Evolutionary conservation across 2,797 vertebrate genomes (phyloP), one percentile per base, ranked within the genome.

Genomic region (Numenius phaeopus): DNA sequence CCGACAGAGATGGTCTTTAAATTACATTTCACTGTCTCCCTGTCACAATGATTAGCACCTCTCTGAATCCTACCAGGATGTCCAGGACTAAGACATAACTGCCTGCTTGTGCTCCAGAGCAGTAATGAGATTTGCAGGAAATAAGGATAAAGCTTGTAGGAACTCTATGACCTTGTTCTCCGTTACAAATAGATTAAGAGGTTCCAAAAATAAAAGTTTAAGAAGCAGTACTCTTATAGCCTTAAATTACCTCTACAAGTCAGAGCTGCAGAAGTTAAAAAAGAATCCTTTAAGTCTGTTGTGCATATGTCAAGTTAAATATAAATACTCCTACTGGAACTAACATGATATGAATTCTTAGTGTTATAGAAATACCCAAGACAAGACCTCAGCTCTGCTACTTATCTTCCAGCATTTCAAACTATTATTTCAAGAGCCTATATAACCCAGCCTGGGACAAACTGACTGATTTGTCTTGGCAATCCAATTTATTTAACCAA

Each of bases 191-290:
- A 94, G 97, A 97, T 96, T 97, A 95, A 96, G 59, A 90, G 40
- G 70, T 86, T 97, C 98, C 96, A 96, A 95, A 98, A 98, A 98
- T 98, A 98, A 97, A 97, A 87, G 66, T 44, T 82, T 90, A 93
- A 97, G 96, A 81, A 96, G 85, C 85, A 70, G 49, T 49, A 67
- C 76, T 90, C 89, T 84, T 80, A 75, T 4, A 89, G 71, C 84
- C 87, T 94, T 90, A 83, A 77, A 86, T 80, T 91, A 54, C 50
- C 75, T 93, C 76, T 80, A 44, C 37, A 11, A 34, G 52, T 80
- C 84, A 72, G 79, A 92, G 72, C 66, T 86, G 37, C 19, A 75
- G 23, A 83, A 94, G 80, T 89, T 92, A 58, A 83, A 85, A 92
- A 91, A 73, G n/a, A 76, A 49, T 86, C 49, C 59, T 92, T 76